phyloP scores from a whole-genome alignment of 2,797 vertebrate species.

The Semaprochilodus insignis region DNA sequence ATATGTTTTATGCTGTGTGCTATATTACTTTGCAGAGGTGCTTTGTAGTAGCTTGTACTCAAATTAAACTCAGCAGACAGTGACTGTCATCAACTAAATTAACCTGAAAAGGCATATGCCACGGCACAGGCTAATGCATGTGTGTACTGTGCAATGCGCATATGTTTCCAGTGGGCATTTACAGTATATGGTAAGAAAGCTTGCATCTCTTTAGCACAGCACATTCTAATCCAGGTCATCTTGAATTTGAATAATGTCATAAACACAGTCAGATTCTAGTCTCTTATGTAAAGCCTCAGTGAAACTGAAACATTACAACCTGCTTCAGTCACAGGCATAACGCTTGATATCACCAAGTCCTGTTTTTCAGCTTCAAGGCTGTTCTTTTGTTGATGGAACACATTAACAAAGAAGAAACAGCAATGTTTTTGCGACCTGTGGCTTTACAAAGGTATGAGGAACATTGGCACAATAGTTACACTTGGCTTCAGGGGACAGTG shows the following conservation, averaged over 20 bases:
- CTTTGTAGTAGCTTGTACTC: background rate
- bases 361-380: background rate
- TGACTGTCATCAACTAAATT: background rate
- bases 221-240: background rate
- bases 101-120: background rate
- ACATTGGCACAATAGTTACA: conserved; percentile 12
- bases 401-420: background rate
- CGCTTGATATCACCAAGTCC: background rate
- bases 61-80: background rate
- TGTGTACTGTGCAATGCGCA: background rate
- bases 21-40: background rate
- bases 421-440: background rate
- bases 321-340: background rate
- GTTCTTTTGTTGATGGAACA: background rate
- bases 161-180: too few species aligned
- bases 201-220: background rate
- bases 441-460: conserved; percentile 6
- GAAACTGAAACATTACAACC: too few species aligned
- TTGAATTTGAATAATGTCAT: background rate
- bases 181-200: background rate
- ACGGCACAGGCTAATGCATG: background rate
- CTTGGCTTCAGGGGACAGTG: conserved; percentile 17
- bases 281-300: background rate
- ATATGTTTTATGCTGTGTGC: too few species aligned
- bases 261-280: background rate